These are phyloP conservation scores for Nesogale talazaci DNA, from an alignment of 2,113 vertebrate genomes.

Conservation along the genomic window DNA sequence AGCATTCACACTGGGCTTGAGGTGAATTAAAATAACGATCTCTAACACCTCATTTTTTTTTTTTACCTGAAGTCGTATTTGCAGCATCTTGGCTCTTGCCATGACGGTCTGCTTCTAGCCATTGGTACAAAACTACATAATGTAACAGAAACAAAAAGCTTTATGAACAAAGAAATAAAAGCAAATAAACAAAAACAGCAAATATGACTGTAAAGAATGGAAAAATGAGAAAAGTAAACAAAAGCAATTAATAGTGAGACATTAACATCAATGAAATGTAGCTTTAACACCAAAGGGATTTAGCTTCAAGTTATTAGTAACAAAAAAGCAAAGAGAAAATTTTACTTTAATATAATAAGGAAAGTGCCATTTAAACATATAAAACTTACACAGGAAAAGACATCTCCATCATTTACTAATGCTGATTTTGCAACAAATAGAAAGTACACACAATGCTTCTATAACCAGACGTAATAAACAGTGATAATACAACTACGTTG, in stretches of 20 bases:
- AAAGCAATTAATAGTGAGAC: conserved; percentile 63
- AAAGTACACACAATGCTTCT: conserved; percentile 24
- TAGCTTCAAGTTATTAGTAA: conserved; percentile 28
- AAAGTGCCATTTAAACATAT: conserved; percentile 42
- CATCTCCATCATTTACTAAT: conserved; percentile 25
- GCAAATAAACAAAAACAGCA: conserved; percentile 41
- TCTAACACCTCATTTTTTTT: conserved; percentile 74
- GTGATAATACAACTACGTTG: conserved; percentile 23
- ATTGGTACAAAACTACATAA: conserved; percentile 95
- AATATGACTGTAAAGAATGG: conserved; percentile 67
- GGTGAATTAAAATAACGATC: conserved; percentile 68
- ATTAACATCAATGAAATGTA: conserved; percentile 54
- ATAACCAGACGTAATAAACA: conserved; percentile 2
- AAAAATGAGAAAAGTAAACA: conserved; percentile 67
- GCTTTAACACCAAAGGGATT: conserved; percentile 32
- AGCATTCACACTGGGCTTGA: conserved; percentile 50
- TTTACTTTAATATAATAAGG: conserved; percentile 31
- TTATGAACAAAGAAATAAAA: conserved; percentile 85
- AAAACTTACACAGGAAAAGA: conserved; percentile 17
- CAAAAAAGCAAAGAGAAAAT: conserved; percentile 55
- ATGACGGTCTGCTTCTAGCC: conserved; percentile 95
- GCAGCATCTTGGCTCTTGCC: conserved; percentile 91
- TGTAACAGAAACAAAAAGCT: conserved; percentile 88
- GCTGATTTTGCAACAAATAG: conserved; percentile 31
- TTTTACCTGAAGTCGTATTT: conserved; percentile 92